These are phyloP conservation scores for Temnothorax longispinosus DNA, from an alignment of 1,140 invertebrate genomes.

Conservation along the genomic window DNA sequence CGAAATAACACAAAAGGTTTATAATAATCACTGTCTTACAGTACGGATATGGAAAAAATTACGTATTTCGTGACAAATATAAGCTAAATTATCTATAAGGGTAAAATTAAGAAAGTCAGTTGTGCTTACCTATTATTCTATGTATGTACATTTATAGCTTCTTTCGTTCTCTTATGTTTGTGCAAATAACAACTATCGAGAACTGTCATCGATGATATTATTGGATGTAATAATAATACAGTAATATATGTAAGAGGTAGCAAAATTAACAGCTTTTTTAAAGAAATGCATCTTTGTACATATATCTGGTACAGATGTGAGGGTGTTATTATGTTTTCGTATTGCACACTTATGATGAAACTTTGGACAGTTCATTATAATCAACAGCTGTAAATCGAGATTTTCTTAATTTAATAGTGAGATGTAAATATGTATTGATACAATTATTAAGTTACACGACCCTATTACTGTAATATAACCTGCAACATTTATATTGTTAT, in stretches of 20 bases:
- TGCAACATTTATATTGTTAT: slow-evolving; percentile 35
- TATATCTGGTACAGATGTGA: slow-evolving; percentile 22
- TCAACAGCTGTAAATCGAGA: slow-evolving; percentile 1
- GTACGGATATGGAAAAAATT: not conserved
- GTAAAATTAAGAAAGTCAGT: not conserved
- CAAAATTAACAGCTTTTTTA: slow-evolving; percentile 29
- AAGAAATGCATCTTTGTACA: not conserved
- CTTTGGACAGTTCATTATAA: not conserved
- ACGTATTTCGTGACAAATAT: not conserved
- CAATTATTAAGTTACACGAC: slow-evolving; percentile 16
- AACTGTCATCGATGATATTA: slow-evolving; percentile 10
- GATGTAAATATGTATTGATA: slow-evolving; percentile 41
- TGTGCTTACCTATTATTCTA: slow-evolving; percentile 13
- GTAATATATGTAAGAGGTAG: not conserved
- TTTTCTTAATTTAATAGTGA: slow-evolving; percentile 11
- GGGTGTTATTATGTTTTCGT: not conserved
- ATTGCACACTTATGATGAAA: slow-evolving; percentile 27
- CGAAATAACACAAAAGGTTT: not conserved
- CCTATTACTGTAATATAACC: slow-evolving; percentile 54
- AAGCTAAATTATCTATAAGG: not conserved
- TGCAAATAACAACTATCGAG: not conserved
- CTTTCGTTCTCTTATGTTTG: not conserved
- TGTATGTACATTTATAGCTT: not conserved
- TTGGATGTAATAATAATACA: not conserved
- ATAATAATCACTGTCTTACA: not conserved